phyloP scores from a whole-genome alignment of 92 coral and sea anemone genomes.

The Parazoanthus swiftii region DNA sequence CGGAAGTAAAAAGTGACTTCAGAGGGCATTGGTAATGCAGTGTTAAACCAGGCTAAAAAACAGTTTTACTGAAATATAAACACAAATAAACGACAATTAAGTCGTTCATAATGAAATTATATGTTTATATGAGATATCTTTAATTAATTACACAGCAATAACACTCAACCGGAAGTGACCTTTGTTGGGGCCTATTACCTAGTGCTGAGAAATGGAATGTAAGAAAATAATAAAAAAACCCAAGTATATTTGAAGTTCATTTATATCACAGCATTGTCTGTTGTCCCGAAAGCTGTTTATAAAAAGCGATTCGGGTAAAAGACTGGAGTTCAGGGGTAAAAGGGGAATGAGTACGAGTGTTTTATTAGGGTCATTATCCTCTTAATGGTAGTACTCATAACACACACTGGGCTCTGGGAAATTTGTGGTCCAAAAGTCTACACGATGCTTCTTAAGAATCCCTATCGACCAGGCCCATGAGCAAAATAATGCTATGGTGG shows the following conservation, averaged over 20 bases:
- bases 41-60: neutral
- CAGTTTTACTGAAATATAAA: neutral
- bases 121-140: neutral
- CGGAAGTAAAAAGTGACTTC: neutral
- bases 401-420: neutral
- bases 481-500: conserved; percentile 41
- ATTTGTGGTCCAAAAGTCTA: neutral
- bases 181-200: neutral
- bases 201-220: neutral
- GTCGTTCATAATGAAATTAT: neutral
- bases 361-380: neutral
- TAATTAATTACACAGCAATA: neutral
- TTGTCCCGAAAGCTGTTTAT: neutral
- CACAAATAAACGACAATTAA: neutral
- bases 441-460: neutral
- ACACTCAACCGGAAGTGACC: neutral
- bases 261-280: neutral
- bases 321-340: neutral
- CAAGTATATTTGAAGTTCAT: neutral
- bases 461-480: neutral
- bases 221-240: neutral
- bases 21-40: neutral
- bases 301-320: neutral
- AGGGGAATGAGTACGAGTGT: neutral
- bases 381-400: neutral